Base-by-base conservation (phyloP, 2,113 vertebrate genomes). In the Melanostigma gelatinosum region DNA sequence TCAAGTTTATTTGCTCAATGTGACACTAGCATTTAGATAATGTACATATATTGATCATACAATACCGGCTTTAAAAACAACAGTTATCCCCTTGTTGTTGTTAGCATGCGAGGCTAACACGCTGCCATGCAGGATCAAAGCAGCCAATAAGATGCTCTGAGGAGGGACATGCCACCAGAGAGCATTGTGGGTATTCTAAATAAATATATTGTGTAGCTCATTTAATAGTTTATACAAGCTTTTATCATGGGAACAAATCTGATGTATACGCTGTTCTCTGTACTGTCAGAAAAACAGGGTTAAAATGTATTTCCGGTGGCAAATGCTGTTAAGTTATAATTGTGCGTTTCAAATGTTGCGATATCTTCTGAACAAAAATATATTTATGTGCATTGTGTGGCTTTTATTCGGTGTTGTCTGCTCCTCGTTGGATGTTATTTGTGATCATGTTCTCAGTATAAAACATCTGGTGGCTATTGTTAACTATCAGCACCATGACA, bases 151-250 rank as follows among this genome's bases (percentile, higher is more conserved):
- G 29, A 72, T 29, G 36, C 15, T 12, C 0, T 0, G 18, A 16
- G 3, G n/a, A 38, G 10, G 4, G 5, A 12, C 5, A 2, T 22
- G 27, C 11, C 1, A 3, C 18, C 62, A 22, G 0, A 34, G 34
- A 1, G 89, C 80, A 87, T 86, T 82, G 29, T 87, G 82, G 89
- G 85, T 82, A 68, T 32, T 57, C 0, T 4, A 3, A 22, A 52
- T 29, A 52, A 1, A 72, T 4, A 1, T 10, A 3, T 62, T 32
- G 36, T 68, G 6, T n/a, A n/a, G 0, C 16, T 42, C 1, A 46
- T 42, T 60, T 13, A 13, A 34, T 3, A 8, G 4, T 3, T 64
- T 1, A 54, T 48, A 1, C 4, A 0, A 20, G 0, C 0, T 36
- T 64, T 52, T 1, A 36, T n/a, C 2, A 1, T 12, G 13, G 0